Base-by-base conservation (phyloP, 2,797 vertebrate genomes). In the Diglossa cyanea region DNA sequence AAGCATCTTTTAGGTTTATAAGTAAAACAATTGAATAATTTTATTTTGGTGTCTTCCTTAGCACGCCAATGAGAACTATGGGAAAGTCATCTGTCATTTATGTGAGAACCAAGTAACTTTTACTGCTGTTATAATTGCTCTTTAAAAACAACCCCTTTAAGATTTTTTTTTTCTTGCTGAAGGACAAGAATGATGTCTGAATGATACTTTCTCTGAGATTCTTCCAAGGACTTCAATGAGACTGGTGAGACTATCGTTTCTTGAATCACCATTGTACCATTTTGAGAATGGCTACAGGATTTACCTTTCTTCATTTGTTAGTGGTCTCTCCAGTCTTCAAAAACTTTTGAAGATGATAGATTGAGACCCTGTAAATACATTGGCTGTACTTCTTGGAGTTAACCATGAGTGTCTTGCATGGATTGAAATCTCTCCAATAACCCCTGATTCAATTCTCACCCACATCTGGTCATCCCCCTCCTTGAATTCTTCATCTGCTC, bases 391-490 rank as follows among this genome's bases (percentile, higher is more conserved):
- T 74, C 35, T 37, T 3, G 0, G 11, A 62, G 8, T 25, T 23
- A 55, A 1, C 12, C 10, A n/a, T 7, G 7, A 19, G 3, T 4
- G 1, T 33, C 33, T 55, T 55, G 10, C 10, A 40, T 3, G 0
- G 2, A 4, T 28, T 75, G 12, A 84, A 86, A 88, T 53, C 9
- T 67, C 10, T 67, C 31, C 10, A 26, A 23, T 37, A 71, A 62
- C 7, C 8, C 3, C 6, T 33, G 17, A 37, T 63, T 44, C 8
- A 44, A 10, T 62, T 80, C 15, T 66, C 15, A 39, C n/a, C 15
- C 10, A 33, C 1, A 7, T 14, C 23, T 71, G 16, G 3, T 61
- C 28, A n/a, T 53, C 50, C 10, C 37, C 4, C 17, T 66, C 18
- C 23, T 74, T 42, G 28, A 70, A 54, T 50, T 24, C 35, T 75